Evolutionary conservation across 2,888 invertebrate genomes (phyloP).

Genomic region (Creontiades dilutus): DNA sequence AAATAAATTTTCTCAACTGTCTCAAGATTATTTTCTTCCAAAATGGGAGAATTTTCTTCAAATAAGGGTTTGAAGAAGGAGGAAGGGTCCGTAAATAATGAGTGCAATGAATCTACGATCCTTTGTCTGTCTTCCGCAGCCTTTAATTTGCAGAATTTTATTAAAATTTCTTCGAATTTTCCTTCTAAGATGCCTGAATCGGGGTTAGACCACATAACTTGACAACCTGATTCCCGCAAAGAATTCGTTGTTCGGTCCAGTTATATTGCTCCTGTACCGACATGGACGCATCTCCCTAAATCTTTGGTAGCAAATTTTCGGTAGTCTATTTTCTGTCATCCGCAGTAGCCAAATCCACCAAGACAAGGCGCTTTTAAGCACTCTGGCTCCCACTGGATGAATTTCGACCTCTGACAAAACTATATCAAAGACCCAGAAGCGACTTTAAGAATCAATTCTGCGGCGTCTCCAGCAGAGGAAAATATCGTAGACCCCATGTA

Average conservation of each 20-base stretch:
- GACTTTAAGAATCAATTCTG: not conserved
- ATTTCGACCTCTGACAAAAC: not conserved
- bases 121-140: no score
- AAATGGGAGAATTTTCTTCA: no score
- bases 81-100: no score
- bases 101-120: no score
- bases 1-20: no score
- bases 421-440: not conserved
- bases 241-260: not conserved
- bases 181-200: no score
- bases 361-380: not conserved
- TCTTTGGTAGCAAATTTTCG: not conserved
- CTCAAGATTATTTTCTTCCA: no score
- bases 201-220: no score
- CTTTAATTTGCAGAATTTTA: no score
- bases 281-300: not conserved
- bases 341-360: not conserved
- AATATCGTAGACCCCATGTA: not conserved
- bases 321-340: not conserved
- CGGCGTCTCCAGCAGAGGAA: not conserved
- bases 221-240: not conserved
- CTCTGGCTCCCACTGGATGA: not conserved
- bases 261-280: not conserved
- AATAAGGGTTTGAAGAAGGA: no score
- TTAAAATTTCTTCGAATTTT: no score